Base-by-base conservation (phyloP, 2,113 vertebrate genomes). In the Micromys minutus region DNA sequence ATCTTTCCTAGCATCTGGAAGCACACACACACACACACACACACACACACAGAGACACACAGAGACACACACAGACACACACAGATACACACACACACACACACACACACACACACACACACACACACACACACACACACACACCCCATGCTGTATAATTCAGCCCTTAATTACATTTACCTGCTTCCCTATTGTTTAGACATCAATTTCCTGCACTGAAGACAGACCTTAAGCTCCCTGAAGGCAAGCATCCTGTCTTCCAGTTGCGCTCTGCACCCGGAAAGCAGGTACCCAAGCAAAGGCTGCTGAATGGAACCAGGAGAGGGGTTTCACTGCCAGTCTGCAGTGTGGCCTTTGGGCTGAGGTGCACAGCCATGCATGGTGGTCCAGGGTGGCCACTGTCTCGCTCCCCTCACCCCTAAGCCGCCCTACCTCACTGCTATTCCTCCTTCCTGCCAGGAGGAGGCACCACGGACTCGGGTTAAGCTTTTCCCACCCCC, bases 391-490 rank as follows among this genome's bases (percentile, higher is more conserved):
- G 16, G 0, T 8, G 61, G 61, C 3, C 95, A 15, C 52, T 7
- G 59, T 22, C 59, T 50, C 0, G 36, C 57, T 31, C 34, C 79
- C 91, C 67, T 2, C 39, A 31, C 61, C 61, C 90, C 83, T 5
- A 5, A 21, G 13, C 81, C 1, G 45, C 83, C 55, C 87, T n/a
- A 91, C 59, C 85, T 94, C 77, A 1, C 0, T 59, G 97, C 95
- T 63, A 71, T 98, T 97, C 74, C 79, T 50, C 29, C 0, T 7
- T 65, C 72, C 2, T 69, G 83, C 95, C 97, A 63, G 97, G 67
- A 97, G 97, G 97, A 97, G 97, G 90, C 94, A 93, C 87, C 91
- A 50, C 94, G 91, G 96, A 61, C 94, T 93, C 74, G 96, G 89
- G 90, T 94, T 95, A 97, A 97, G 67, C 76, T 86, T 87, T 74